Base-by-base conservation (phyloP, 2,113 vertebrate species). In the Collichthys lucidus region DNA sequence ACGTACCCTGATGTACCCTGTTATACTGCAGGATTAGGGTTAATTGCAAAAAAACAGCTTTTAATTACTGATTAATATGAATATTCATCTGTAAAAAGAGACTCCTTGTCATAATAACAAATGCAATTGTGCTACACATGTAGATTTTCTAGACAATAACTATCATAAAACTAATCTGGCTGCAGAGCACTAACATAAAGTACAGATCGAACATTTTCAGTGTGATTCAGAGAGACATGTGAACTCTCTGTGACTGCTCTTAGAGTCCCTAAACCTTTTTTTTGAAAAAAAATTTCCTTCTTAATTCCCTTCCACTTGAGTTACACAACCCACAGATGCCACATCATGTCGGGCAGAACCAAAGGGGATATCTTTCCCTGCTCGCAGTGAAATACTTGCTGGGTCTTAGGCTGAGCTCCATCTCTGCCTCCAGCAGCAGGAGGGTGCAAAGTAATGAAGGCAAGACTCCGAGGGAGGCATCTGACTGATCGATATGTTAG, bases 311-410 rank as follows among this genome's bases (percentile, higher is more conserved):
- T 89, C 88, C 89, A 83, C 81, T 85, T 74, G 83, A 90, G 68
- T 91, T 89, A 88, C 82, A 83, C 86, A 75, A 68, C 79, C 83
- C 79, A 66, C 88, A 88, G 74, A 91, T 88, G 84, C 65, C 85
- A 88, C 86, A 82, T 83, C 69, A 19, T 53, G 84, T 86, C 63
- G 65, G 63, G 50, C 40, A 67, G 71, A 79, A 85, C 79, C 68
- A 57, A 74, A 82, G 82, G 72, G 74, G 63, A 82, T 66, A 63
- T 80, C 80, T 81, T 68, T 71, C n/a, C 15, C 46, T 77, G 31
- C 59, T 69, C 7, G 5, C 46, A 62, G 53, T 24, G 49, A 86
- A 78, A 66, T 1, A 22, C 85, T 61, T 76, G 11, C 66, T 71
- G 81, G 53, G 59, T 69, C 86, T 78, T 10, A 82, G 57, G 61